phyloP scores from a whole-genome alignment of 2,888 invertebrate genomes.

The Microplitis deprimator region DNA sequence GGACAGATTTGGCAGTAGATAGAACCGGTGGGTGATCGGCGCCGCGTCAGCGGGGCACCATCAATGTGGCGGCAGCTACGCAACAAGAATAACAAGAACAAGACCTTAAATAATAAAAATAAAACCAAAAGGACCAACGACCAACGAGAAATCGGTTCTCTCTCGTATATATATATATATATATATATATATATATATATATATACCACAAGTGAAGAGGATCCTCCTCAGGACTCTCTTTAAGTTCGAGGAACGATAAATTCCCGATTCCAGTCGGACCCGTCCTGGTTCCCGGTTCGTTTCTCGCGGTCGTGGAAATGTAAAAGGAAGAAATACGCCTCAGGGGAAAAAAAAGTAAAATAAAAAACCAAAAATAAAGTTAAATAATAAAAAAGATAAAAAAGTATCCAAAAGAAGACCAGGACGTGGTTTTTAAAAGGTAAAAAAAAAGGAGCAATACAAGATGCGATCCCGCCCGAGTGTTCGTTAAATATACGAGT shows the following conservation, averaged over 20 bases:
- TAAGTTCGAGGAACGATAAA: constrained; percentile 58
- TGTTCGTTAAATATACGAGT: constrained; percentile 69
- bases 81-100: neutral
- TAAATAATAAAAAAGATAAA: constrained; percentile 4
- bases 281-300: constrained; percentile 44
- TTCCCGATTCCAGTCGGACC: constrained; percentile 57
- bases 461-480: constrained; percentile 47
- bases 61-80: constrained; percentile 14
- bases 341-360: constrained; percentile 57
- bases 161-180: neutral
- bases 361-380: constrained; percentile 25
- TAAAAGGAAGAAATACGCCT: constrained; percentile 47
- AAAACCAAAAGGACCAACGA: constrained; percentile 12
- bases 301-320: constrained; percentile 51
- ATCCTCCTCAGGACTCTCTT: constrained; percentile 21
- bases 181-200: neutral
- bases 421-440: constrained; percentile 7
- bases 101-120: neutral
- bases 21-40: constrained; percentile 38
- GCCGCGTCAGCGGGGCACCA: constrained; percentile 36
- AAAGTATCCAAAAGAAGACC: constrained; percentile 4
- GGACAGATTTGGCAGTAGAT: constrained; percentile 28
- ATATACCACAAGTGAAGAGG: neutral
- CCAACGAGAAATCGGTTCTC: constrained; percentile 5
- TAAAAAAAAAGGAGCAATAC: constrained; percentile 26